Conservation (phyloP, 2,888 invertebrate genomes). For the Pediacus dermestoides region DNA sequence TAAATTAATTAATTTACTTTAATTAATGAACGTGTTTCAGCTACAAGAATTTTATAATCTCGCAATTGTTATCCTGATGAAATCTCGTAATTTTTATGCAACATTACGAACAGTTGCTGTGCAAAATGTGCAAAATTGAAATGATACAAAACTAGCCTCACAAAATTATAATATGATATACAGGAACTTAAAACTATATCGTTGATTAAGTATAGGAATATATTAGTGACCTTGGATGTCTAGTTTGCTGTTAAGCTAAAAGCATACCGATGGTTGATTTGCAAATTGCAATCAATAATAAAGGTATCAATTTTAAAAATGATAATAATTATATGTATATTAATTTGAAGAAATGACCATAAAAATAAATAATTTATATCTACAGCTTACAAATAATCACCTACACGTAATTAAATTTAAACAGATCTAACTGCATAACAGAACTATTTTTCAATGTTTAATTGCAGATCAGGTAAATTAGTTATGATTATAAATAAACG, state of each 20-base stretch:
- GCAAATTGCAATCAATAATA: neutral
- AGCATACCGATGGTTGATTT: neutral
- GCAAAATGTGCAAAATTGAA: too few relatives aligned
- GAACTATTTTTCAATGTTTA: neutral
- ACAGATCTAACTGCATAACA: slow-evolving; percentile 4
- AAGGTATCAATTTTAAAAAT: too few relatives aligned
- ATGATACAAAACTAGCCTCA: too few relatives aligned
- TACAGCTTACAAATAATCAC: slow-evolving; percentile 2
- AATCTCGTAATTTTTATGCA: too few relatives aligned
- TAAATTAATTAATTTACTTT: slow-evolving; percentile 32
- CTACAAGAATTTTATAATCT: neutral
- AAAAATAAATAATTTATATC: slow-evolving; percentile 3
- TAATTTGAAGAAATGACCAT: neutral
- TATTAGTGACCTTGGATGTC: neutral
- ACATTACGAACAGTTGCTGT: too few relatives aligned
- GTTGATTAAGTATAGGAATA: too few relatives aligned
- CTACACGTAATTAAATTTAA: slow-evolving; percentile 1
- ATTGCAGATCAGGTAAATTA: slow-evolving; percentile 6
- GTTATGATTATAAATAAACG: slow-evolving; percentile 4
- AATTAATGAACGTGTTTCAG: slow-evolving; percentile 27
- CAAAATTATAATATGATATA: too few relatives aligned
- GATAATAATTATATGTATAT: slow-evolving; percentile 2
- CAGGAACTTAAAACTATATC: too few relatives aligned
- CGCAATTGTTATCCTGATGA: too few relatives aligned
- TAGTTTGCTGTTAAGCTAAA: neutral